Conservation (phyloP, 1,140 invertebrate genomes). For the Papilio machaon region DNA sequence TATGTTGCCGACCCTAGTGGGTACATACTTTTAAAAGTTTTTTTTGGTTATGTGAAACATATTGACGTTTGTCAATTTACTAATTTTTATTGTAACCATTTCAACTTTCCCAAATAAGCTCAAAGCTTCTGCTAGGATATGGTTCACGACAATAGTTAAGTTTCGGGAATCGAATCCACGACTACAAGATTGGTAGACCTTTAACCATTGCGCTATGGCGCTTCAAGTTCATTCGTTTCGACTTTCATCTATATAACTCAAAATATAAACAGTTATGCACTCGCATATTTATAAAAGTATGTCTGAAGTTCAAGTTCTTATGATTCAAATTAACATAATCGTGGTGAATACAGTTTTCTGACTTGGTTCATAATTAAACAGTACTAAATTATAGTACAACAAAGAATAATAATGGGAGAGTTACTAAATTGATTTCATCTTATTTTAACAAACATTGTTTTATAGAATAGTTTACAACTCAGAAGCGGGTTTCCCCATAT, state of each 20-base stretch:
- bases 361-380: neutral
- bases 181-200: too few relatives aligned
- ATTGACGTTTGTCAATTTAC: neutral
- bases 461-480: too few relatives aligned
- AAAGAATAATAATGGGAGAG: neutral
- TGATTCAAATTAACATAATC: slow-evolving; percentile 5
- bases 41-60: neutral
- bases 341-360: neutral
- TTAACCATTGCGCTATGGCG: neutral
- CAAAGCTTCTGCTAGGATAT: neutral
- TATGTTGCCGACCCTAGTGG: slow-evolving; percentile 9
- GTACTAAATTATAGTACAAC: neutral
- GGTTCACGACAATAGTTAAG: neutral
- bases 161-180: neutral
- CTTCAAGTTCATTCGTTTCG: neutral
- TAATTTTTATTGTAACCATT: neutral
- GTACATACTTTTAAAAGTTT: neutral
- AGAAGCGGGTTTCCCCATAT: too few relatives aligned
- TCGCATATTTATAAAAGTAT: neutral
- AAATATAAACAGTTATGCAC: slow-evolving; percentile 1
- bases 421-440: too few relatives aligned
- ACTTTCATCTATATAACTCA: slow-evolving; percentile 18
- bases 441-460: too few relatives aligned
- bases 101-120: neutral
- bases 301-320: slow-evolving; percentile 23